Evolutionary conservation across 2,797 vertebrate species (phyloP).

Genomic region (Columba guinea): DNA sequence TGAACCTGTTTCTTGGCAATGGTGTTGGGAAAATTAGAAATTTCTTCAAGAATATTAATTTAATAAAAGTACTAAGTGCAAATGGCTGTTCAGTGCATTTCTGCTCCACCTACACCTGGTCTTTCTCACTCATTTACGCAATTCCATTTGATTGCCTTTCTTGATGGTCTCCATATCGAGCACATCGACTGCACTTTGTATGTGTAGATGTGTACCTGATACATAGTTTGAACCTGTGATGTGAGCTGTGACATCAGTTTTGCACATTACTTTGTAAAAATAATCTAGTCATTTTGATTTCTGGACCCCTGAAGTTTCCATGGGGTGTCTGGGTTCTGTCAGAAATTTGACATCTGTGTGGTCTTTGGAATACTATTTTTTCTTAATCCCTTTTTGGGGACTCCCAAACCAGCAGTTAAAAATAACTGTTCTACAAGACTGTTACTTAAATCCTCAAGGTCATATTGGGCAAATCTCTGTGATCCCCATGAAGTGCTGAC

Average conservation of each 20-base stretch:
- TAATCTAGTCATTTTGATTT: neutral
- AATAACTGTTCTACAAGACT: neutral
- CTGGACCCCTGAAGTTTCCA: neutral
- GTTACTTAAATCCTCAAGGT: neutral
- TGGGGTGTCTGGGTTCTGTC: neutral
- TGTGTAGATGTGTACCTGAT: neutral
- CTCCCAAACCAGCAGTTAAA: neutral
- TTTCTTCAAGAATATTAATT: neutral
- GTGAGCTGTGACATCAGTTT: neutral
- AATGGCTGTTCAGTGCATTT: neutral
- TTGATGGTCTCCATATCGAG: neutral
- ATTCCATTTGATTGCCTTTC: neutral
- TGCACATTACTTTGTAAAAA: neutral
- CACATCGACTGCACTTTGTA: accelerated
- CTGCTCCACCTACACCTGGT: neutral
- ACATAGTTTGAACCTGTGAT: neutral
- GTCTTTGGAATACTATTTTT: neutral
- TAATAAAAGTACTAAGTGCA: neutral
- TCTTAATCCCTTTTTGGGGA: neutral
- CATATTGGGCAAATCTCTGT: neutral
- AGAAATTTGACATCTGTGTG: neutral
- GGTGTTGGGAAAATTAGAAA: neutral
- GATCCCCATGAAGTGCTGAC: neutral
- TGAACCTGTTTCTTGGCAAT: neutral
- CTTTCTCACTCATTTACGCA: neutral